Percentiles rank a stretch among this genome's conserved stretches.
Evolutionary conservation across 2,888 invertebrate genomes (phyloP).

Genomic region (Cataglyphis albicans): DNA sequence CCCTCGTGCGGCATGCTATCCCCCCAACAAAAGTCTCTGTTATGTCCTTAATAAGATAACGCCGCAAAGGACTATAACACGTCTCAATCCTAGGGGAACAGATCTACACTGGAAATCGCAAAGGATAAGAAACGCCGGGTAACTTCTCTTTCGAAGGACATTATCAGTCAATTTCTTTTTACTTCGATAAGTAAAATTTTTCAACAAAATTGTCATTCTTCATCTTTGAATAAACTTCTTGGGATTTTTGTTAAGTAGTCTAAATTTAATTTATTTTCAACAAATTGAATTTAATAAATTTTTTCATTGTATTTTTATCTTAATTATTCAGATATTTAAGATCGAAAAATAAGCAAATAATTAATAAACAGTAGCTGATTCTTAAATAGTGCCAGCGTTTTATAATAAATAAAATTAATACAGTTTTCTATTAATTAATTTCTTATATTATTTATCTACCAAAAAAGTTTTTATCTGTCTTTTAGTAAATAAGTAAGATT

Average conservation of each 20-base stretch:
- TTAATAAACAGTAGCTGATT: neutral
- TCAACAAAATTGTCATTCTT: neutral
- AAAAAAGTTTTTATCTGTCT: neutral
- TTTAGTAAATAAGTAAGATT: neutral
- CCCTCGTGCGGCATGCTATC: slow-evolving; percentile 62
- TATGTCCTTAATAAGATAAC: slow-evolving; percentile 76
- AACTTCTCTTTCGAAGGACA: neutral
- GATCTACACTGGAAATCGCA: slow-evolving; percentile 25
- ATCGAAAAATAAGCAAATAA: neutral
- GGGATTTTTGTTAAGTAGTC: neutral
- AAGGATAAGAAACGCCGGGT: neutral
- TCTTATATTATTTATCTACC: neutral
- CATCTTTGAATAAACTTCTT: neutral
- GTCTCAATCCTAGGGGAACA: slow-evolving; percentile 3
- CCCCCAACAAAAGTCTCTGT: slow-evolving; percentile 53
- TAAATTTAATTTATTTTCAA: neutral
- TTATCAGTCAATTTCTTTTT: neutral
- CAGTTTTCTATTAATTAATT: neutral
- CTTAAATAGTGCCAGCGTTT: neutral
- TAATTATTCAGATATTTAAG: neutral
- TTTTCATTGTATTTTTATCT: neutral
- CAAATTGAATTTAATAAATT: neutral
- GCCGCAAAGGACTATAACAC: slow-evolving; percentile 63
- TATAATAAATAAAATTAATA: neutral
- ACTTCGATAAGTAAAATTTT: neutral